Evolutionary conservation across 30 jellyfish, hydroid and myxozoan species (phyloP).

Genomic region (Rhopilema esculentum): DNA sequence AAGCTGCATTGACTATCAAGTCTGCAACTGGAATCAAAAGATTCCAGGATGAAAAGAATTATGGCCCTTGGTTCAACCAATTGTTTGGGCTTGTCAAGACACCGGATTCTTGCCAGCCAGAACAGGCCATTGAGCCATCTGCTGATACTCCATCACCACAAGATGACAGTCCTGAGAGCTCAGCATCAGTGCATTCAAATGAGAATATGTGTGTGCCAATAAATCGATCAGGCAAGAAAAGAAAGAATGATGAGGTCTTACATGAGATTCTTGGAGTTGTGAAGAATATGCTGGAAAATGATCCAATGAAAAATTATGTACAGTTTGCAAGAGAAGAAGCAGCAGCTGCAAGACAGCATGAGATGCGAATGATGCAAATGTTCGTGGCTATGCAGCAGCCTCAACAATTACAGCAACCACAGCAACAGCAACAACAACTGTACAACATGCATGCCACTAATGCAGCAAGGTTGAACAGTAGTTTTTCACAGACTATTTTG

Average conservation of each 20-base stretch:
- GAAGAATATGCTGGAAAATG: conserved; percentile 23
- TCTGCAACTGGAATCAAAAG: conserved; percentile 48
- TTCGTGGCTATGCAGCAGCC: not conserved
- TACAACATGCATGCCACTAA: conserved; percentile 20
- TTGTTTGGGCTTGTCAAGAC: conserved; percentile 63
- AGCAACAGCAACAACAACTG: too few species aligned
- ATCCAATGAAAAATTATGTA: conserved; percentile 37
- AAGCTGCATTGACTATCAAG: conserved; percentile 38
- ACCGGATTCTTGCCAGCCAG: too few species aligned
- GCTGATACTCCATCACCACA: conserved; percentile 21
- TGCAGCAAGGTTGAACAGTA: conserved; percentile 11
- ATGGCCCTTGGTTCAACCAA: conserved; percentile 58
- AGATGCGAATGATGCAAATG: conserved; percentile 2
- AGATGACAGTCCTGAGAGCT: conserved; percentile 8
- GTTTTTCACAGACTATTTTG: not conserved
- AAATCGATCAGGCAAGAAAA: conserved; percentile 19
- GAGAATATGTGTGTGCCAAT: conserved; percentile 15
- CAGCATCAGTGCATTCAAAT: conserved; percentile 1
- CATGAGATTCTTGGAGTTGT: conserved; percentile 28
- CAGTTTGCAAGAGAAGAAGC: conserved; percentile 43
- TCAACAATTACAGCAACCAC: too few species aligned
- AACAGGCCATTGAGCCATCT: too few species aligned
- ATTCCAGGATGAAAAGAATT: conserved; percentile 49
- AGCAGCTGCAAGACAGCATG: conserved; percentile 26
- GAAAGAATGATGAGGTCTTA: conserved; percentile 22